Percentiles rank a stretch among this genome's conserved stretches.
phyloP scores from a whole-genome alignment of 1,140 invertebrate species.

The Pararge aegeria region DNA sequence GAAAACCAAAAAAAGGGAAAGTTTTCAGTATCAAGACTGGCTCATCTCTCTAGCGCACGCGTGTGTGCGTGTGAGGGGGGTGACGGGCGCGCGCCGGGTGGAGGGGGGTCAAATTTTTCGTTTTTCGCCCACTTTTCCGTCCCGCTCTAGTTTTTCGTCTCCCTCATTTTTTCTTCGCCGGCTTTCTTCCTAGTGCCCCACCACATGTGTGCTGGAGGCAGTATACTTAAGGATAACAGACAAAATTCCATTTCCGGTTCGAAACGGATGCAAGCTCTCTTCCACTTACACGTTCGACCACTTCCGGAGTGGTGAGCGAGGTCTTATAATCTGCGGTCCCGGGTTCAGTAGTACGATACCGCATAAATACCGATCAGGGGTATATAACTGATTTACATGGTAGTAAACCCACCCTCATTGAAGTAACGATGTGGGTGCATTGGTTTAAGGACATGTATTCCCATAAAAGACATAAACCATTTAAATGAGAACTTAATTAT shows the following conservation, averaged over 20 bases:
- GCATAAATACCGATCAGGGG: no score
- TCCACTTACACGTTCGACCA: no score
- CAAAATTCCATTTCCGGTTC: constrained; percentile 49
- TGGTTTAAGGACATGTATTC: no score
- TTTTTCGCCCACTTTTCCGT: constrained; percentile 79
- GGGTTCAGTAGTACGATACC: no score
- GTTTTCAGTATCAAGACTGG: constrained; percentile 47
- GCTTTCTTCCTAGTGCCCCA: constrained; percentile 78
- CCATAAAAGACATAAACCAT: no score
- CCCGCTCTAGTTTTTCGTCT: constrained; percentile 79
- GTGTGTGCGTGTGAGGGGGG: constrained; percentile 61
- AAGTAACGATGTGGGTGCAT: no score
- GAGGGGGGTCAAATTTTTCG: constrained; percentile 73
- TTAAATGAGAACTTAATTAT: no score
- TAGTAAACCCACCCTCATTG: no score
- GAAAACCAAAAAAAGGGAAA: constrained; percentile 35
- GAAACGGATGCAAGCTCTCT: neutral
- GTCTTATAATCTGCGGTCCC: no score
- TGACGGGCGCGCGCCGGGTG: constrained; percentile 32
- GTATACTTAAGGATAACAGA: constrained; percentile 43
- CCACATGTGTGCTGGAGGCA: constrained; percentile 72
- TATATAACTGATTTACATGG: no score
- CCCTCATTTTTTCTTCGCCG: constrained; percentile 78
- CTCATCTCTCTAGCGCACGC: constrained; percentile 33
- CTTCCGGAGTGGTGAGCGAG: no score